These are phyloP conservation scores for Elegia similella DNA, from an alignment of 2,888 invertebrate genomes.

Conservation along the genomic window DNA sequence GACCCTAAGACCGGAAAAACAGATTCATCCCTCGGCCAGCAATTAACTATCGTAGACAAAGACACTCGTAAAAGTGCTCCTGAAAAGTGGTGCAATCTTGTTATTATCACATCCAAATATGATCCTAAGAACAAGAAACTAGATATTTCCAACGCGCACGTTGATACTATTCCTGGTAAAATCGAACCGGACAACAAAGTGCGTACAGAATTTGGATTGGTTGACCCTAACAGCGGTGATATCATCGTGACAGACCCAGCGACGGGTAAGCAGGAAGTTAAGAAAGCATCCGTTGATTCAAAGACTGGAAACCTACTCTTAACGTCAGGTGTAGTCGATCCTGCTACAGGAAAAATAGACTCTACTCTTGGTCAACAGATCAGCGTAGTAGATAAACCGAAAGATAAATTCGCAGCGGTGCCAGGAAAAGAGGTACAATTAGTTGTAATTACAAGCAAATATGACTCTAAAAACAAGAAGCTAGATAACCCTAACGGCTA, in stretches of 20 bases:
- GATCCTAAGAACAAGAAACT: slow-evolving; percentile 71
- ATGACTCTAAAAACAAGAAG: slow-evolving; percentile 75
- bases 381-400: slow-evolving; percentile 50
- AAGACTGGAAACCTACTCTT: slow-evolving; percentile 80
- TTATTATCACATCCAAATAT: slow-evolving; percentile 76
- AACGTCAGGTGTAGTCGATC: slow-evolving; percentile 76
- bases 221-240: slow-evolving; percentile 79
- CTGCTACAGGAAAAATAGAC: slow-evolving; percentile 75
- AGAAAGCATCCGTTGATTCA: slow-evolving; percentile 83
- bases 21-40: slow-evolving; percentile 76
- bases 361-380: slow-evolving; percentile 76
- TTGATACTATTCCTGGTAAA: slow-evolving; percentile 55
- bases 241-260: slow-evolving; percentile 78
- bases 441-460: slow-evolving; percentile 75
- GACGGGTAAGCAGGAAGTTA: slow-evolving; percentile 81
- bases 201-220: slow-evolving; percentile 77
- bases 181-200: slow-evolving; percentile 68
- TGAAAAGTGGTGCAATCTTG: slow-evolving; percentile 67
- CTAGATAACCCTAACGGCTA: slow-evolving; percentile 77
- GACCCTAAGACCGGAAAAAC: slow-evolving; percentile 81
- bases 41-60: slow-evolving; percentile 69
- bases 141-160: slow-evolving; percentile 67
- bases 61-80: slow-evolving; percentile 46
- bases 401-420: slow-evolving; percentile 49
- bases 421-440: slow-evolving; percentile 69